Base-by-base conservation (phyloP, 2,888 invertebrate genomes). In the Ennomos erosarius region DNA sequence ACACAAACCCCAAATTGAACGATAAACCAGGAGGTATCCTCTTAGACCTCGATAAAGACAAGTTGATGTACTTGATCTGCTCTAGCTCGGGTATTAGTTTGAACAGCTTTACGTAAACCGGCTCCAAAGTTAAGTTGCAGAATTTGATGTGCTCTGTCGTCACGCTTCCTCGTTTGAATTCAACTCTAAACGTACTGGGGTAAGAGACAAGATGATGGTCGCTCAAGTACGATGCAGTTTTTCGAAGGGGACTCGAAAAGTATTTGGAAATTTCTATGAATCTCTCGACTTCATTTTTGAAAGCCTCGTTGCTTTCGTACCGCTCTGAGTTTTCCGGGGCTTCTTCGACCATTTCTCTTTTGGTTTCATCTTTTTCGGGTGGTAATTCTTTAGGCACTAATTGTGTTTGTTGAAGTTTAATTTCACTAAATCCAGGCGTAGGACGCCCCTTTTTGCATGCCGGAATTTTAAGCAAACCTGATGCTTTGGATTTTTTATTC, bases 261-360 rank as follows among this genome's bases (percentile, higher is more conserved):
- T 88, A 87, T 62, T 90, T 87, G 0, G 90, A 88, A 59, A 91
- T 88, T 73, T 90, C 88, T 42, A 91, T 84, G 59, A 91, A 90
- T 54, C 85, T 75, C 67, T 86, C 78, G 1, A 85, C 78, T 78
- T 90, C 84, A 0, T 79, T 78, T 64, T 86, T 82, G 50, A 82
- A 85, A 0, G 72, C 72, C 10, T 83, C 78, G 36, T 35, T 73
- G 2, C 65, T 54, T 11, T 73, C 70, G 44, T 68, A 69, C 10
- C 37, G 51, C 9, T 59, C 64, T 13, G 53, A 52, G 9, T 65
- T 66, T 10, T 79, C 75, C 13, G 69, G 75, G 10, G 52, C 38
- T 12, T 79, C 81, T 45, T 81, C 78, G 0, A 65, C 59, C 4
- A 75, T 54, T 3, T 81, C 76, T n/a, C 60, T 63, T 62, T 77